Evolutionary conservation across 2,888 invertebrate species (phyloP).

Genomic region (Amitus sp.): DNA sequence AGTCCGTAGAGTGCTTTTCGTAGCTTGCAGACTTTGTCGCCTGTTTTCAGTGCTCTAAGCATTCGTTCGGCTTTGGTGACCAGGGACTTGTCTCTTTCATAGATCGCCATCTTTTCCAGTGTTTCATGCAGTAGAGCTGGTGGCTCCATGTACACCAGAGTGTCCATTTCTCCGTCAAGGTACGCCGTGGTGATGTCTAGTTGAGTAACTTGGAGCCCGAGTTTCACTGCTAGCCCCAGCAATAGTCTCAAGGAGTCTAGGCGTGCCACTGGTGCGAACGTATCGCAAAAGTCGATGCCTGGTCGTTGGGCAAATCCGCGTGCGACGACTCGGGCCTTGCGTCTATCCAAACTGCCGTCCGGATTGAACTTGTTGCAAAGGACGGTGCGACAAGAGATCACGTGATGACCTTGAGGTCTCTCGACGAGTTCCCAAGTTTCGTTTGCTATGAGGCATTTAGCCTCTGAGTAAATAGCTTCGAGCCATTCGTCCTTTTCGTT

Average conservation of each 20-base stretch:
- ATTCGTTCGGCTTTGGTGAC: background rate
- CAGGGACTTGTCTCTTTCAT: too few species aligned
- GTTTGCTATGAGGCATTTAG: slow-evolving; percentile 14
- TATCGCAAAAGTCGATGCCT: slow-evolving; percentile 37
- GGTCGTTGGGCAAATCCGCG: slow-evolving; percentile 21
- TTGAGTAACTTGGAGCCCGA: slow-evolving; percentile 35
- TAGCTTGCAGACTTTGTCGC: background rate
- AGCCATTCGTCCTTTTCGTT: slow-evolving; percentile 9
- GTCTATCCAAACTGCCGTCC: slow-evolving; percentile 3
- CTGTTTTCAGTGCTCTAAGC: background rate
- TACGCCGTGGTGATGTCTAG: slow-evolving; percentile 43
- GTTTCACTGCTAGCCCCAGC: slow-evolving; percentile 30
- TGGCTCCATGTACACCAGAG: slow-evolving; percentile 33
- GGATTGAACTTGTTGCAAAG: slow-evolving; percentile 17
- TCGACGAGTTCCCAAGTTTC: slow-evolving; percentile 29
- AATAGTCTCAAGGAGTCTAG: slow-evolving; percentile 30
- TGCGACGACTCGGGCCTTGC: slow-evolving; percentile 27
- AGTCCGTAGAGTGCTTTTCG: slow-evolving; percentile 10
- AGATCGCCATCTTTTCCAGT: slow-evolving; percentile 14
- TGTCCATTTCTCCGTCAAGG: slow-evolving; percentile 38
- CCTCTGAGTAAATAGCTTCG: slow-evolving; percentile 7
- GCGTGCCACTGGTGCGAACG: slow-evolving; percentile 38
- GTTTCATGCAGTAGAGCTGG: slow-evolving; percentile 19
- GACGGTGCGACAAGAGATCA: slow-evolving; percentile 18
- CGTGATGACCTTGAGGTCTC: slow-evolving; percentile 10